These are phyloP conservation scores for Drosophila subquinaria DNA, from an alignment of 2,888 invertebrate species.

Conservation along the genomic window DNA sequence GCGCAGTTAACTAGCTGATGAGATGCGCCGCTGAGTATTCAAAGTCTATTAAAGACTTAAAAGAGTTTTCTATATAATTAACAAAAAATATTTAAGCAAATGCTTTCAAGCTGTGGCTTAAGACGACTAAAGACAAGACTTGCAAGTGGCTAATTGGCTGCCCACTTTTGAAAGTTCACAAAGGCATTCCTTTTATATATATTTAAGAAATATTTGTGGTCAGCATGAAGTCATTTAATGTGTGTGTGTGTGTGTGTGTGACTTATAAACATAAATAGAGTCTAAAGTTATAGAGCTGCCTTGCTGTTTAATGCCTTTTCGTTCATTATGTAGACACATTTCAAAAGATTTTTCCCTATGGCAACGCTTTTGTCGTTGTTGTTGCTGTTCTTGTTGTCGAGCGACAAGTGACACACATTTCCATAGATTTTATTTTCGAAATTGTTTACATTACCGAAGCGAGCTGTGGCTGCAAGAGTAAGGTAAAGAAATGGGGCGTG, in stretches of 20 bases:
- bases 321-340: slow-evolving; percentile 38
- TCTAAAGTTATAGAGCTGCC: slow-evolving; percentile 35
- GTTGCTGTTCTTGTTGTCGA: slow-evolving; percentile 12
- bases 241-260: background rate
- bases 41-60: slow-evolving; percentile 1
- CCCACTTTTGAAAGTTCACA: background rate
- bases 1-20: slow-evolving; percentile 50
- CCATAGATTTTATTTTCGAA: slow-evolving; percentile 65
- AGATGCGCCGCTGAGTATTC: background rate
- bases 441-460: slow-evolving; percentile 45
- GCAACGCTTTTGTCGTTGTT: slow-evolving; percentile 8
- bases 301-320: slow-evolving; percentile 36
- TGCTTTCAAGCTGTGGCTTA: background rate
- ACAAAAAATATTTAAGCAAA: slow-evolving; percentile 3
- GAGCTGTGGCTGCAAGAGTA: background rate
- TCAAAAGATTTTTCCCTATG: slow-evolving; percentile 36
- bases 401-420: slow-evolving; percentile 72
- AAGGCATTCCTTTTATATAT: background rate
- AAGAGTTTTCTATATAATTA: slow-evolving; percentile 11
- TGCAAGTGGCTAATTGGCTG: slow-evolving; percentile 25
- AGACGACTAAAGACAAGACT: background rate
- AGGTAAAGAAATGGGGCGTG: background rate
- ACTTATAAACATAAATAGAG: slow-evolving; percentile 2
- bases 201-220: background rate
- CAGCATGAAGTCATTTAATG: background rate